Evolutionary conservation across 2,888 invertebrate genomes (phyloP), one percentile per base, ranked within the genome.

Genomic region (Cactoblastis cactorum): DNA sequence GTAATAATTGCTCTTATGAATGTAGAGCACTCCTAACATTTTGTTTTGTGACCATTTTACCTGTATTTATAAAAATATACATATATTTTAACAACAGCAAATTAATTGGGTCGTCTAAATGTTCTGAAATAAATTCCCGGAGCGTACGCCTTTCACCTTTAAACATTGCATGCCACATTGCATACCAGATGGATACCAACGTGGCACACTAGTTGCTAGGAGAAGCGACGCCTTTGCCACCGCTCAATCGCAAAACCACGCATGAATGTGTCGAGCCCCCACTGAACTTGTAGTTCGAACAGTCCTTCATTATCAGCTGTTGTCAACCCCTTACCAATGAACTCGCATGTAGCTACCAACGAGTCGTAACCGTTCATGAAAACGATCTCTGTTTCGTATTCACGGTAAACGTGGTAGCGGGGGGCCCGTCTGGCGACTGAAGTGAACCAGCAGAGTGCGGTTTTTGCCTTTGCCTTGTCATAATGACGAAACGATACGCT

Each of bases 191-290:
- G 45, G 28, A 41, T 12, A 6, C 5, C 32, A 3, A 38, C 43
- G 41, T 43, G 18, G 15, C 39, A 39, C 15, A 14, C 14, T 32
- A 34, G 65, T 69, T 71, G 61, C 64, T 63, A 67, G 54, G 61
- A 53, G 12, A 18, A 34, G 18, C 5, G 47, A 22, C 38, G 37
- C 19, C 47, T 35, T 48, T 17, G 47, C 15, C 28, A n/a, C 14
- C 41, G 54, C 45, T 56, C 52, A 67, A 67, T 71, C 65, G 56
- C 56, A 49, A 59, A 53, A 60, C 61, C 67, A 53, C 14, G 6
- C 4, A 56, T 56, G 70, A 68, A 62, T 52, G 62, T 58, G 78
- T 49, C 84, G 72, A 84, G 83, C 81, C 83, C 78, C 83, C 81
- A 64, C 47, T 74, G 76, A 78, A 80, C 78, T 78, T 77, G 69